Conservation (phyloP, 2,888 invertebrate species). For the Maniola hyperantus region DNA sequence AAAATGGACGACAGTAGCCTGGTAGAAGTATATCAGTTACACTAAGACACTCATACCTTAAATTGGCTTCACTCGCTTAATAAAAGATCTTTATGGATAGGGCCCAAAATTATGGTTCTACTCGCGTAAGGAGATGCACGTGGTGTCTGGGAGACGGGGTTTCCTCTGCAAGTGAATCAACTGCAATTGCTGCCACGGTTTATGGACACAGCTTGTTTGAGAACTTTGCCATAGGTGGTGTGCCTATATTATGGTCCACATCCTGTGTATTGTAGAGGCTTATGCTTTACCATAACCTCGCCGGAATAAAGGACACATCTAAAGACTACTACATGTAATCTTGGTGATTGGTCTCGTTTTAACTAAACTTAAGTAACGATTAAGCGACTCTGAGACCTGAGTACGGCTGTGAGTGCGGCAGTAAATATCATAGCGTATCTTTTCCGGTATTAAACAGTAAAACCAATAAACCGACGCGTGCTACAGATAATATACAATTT, state of each 20-base stretch:
- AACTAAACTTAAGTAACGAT: too few relatives aligned
- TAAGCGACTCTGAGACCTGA: too few relatives aligned
- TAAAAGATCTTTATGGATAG: conserved; percentile 57
- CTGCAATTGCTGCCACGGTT: conserved; percentile 3
- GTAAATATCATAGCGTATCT: conserved; percentile 3
- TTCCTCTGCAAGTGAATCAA: conserved; percentile 46
- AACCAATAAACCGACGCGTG: conserved; percentile 18
- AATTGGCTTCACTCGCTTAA: neutral
- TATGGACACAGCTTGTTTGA: neutral
- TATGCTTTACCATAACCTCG: neutral
- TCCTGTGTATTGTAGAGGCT: neutral
- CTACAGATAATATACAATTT: conserved; percentile 17
- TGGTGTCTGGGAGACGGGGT: conserved; percentile 60
- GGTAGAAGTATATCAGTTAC: neutral
- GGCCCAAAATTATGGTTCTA: conserved; percentile 73
- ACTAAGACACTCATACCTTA: neutral
- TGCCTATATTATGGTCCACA: neutral
- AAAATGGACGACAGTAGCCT: neutral
- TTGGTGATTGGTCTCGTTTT: too few relatives aligned
- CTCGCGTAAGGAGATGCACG: conserved; percentile 68
- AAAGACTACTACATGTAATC: too few relatives aligned
- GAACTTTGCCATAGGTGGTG: neutral
- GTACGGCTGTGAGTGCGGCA: too few relatives aligned
- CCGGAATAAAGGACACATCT: neutral
- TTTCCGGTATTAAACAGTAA: conserved; percentile 17